Evolutionary conservation across 2,113 vertebrate species (phyloP).

Genomic region (Acrocephalus kingi): DNA sequence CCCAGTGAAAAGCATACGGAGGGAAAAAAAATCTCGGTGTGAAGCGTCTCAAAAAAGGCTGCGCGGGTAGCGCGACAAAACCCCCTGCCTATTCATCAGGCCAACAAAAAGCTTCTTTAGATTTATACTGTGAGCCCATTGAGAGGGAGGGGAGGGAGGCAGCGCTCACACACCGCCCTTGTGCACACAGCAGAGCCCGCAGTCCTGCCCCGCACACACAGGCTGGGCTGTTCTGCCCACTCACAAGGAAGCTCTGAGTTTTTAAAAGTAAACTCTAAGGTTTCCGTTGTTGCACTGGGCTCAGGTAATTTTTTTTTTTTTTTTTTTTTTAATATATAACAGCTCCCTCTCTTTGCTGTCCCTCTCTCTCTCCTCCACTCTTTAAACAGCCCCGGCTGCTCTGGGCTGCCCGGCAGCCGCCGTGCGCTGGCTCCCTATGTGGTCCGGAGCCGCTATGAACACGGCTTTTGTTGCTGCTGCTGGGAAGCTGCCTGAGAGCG

Average conservation of each 20-base stretch:
- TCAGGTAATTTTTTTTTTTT: conserved; percentile 56
- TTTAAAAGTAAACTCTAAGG: conserved; percentile 79
- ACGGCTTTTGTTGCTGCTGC: conserved; percentile 71
- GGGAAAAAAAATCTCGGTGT: background rate
- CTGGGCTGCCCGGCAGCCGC: conserved; percentile 49
- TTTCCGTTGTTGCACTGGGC: conserved; percentile 79
- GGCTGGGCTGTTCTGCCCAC: conserved; percentile 59
- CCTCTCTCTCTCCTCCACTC: conserved; percentile 40
- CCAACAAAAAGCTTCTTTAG: conserved; percentile 80
- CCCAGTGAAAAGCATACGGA: background rate
- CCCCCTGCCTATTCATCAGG: conserved; percentile 72
- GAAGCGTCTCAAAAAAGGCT: conserved; percentile 55
- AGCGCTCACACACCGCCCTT: conserved; percentile 58
- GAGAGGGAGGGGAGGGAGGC: conserved; percentile 63
- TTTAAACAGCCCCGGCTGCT: conserved; percentile 65
- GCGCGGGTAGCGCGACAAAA: conserved; percentile 48
- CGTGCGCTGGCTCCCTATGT: conserved; percentile 66
- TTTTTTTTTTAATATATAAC: conserved; percentile 61
- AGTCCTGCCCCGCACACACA: conserved; percentile 51
- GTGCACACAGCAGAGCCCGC: conserved; percentile 68
- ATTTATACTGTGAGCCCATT: conserved; percentile 78
- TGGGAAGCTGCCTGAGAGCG: conserved; percentile 65
- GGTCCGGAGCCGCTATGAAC: conserved; percentile 69
- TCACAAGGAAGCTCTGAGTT: conserved; percentile 80
- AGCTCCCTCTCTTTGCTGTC: conserved; percentile 56